Evolutionary conservation across 2,113 vertebrate genomes (phyloP).

Genomic region (Acanthochromis polyacanthus): DNA sequence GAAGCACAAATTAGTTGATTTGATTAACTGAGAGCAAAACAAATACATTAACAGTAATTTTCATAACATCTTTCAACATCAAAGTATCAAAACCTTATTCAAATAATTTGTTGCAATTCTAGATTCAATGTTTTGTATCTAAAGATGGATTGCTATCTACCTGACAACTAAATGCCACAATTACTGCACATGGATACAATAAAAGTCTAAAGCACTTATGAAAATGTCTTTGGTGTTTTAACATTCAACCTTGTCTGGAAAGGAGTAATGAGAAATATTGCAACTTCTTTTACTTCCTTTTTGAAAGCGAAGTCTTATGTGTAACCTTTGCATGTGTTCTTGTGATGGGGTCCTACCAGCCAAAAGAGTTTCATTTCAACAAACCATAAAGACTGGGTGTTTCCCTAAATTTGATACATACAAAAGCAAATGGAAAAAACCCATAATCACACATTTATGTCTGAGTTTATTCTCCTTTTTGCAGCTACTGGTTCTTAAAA

Average conservation of each 20-base stretch:
- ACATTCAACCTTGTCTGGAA: neutral
- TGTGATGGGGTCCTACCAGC: too few species aligned
- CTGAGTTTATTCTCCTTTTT: neutral
- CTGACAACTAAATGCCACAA: neutral
- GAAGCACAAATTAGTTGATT: too few species aligned
- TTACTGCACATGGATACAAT: neutral
- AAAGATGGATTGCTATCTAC: too few species aligned
- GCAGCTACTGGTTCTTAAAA: constrained; percentile 34
- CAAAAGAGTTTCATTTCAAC: constrained; percentile 43
- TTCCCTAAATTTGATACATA: neutral
- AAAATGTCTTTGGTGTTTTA: neutral
- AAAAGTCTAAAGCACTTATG: neutral
- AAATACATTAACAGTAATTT: too few species aligned
- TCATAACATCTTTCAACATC: too few species aligned
- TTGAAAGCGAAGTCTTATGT: constrained; percentile 32
- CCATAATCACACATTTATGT: neutral
- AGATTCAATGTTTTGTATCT: too few species aligned
- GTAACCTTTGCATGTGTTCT: neutral
- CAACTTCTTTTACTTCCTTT: constrained; percentile 59
- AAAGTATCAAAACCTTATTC: too few species aligned
- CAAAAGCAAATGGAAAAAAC: neutral
- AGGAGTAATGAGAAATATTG: neutral
- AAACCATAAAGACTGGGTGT: neutral
- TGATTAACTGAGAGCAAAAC: too few species aligned
- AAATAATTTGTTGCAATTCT: too few species aligned